phyloP scores from a whole-genome alignment of 2,797 vertebrate genomes.

The Hyperoplus lanceolatus region DNA sequence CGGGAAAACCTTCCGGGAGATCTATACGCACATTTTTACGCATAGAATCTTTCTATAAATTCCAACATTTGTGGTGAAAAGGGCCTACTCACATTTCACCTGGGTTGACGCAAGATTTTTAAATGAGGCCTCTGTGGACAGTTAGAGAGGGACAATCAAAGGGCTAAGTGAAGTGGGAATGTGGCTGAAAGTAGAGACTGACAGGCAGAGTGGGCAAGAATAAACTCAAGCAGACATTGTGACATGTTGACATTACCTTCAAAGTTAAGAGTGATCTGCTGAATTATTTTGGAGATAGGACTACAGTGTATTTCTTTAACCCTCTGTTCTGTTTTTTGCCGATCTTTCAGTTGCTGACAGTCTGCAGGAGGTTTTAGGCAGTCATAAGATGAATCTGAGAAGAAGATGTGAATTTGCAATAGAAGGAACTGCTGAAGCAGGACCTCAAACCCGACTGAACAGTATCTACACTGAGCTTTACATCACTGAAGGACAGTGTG shows the following conservation, averaged over 20 bases:
- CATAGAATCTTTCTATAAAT: too few relatives aligned
- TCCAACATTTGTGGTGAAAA: too few relatives aligned
- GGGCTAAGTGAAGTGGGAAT: background rate
- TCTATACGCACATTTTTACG: too few relatives aligned
- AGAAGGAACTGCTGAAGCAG: constrained; percentile 24
- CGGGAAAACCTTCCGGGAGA: too few relatives aligned
- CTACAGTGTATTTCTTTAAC: background rate
- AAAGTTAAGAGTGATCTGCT: too few relatives aligned
- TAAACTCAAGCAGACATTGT: background rate
- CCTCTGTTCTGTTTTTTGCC: background rate
- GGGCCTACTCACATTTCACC: too few relatives aligned
- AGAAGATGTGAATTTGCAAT: constrained; percentile 16
- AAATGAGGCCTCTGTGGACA: background rate
- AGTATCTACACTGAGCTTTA: constrained; percentile 47
- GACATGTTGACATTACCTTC: too few relatives aligned
- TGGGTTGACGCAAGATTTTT: too few relatives aligned
- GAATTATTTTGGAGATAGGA: too few relatives aligned
- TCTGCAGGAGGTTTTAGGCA: background rate
- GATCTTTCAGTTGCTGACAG: constrained; percentile 10
- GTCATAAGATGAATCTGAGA: constrained; percentile 13
- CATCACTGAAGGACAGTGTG: constrained; percentile 33
- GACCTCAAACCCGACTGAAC: background rate
- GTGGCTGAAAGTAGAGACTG: background rate
- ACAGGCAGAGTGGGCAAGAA: background rate
- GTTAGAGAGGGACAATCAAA: background rate